Percentiles rank a stretch among this genome's conserved stretches.
Evolutionary conservation across 1,140 invertebrate genomes (phyloP).

Genomic region (Tribolium castaneum): DNA sequence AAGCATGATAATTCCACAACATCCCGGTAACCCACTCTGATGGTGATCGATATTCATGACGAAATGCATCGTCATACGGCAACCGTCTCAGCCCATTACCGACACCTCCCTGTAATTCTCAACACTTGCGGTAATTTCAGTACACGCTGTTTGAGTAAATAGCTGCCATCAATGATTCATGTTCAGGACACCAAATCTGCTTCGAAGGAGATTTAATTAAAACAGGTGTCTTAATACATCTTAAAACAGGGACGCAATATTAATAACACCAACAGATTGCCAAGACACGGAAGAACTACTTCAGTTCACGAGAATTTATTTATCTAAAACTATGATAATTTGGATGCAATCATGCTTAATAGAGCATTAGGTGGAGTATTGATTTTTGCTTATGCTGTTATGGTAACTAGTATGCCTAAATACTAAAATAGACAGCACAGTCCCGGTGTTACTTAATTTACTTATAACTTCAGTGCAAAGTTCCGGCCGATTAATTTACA

Average conservation of each 20-base stretch:
- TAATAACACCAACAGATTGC: not conserved
- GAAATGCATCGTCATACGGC: conserved; percentile 30
- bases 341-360: too few species aligned
- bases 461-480: not conserved
- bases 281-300: too few species aligned
- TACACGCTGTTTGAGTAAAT: conserved; percentile 34
- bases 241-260: not conserved
- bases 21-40: conserved; percentile 17
- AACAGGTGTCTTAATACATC: not conserved
- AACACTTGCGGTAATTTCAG: conserved; percentile 35
- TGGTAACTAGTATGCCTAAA: not conserved
- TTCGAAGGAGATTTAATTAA: conserved; percentile 26
- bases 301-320: too few species aligned
- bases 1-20: conserved; percentile 19
- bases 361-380: too few species aligned
- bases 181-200: conserved; percentile 21
- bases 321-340: too few species aligned
- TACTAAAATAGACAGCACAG: not conserved
- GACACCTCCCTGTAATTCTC: conserved; percentile 26
- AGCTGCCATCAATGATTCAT: conserved; percentile 35
- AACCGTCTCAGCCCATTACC: conserved; percentile 20
- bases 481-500: not conserved
- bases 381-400: not conserved
- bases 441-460: not conserved
- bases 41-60: conserved; percentile 31